Evolutionary conservation across 2,888 invertebrate species (phyloP).

Genomic region (Allophyes oxyacanthae): DNA sequence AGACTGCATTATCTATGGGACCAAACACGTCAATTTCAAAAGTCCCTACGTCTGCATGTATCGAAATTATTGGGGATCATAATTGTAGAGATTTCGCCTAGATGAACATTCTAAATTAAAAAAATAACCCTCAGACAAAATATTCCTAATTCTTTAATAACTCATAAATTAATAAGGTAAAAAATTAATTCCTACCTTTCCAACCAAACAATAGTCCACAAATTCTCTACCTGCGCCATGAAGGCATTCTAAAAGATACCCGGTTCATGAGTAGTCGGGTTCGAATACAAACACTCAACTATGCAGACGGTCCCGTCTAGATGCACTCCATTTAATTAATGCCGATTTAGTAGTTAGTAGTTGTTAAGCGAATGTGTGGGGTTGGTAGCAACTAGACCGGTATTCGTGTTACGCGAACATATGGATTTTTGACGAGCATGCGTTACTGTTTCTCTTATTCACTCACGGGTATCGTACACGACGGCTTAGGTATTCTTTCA

Average conservation of each 20-base stretch:
- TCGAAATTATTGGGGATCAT: too few relatives aligned
- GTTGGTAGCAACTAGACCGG: slow-evolving; percentile 18
- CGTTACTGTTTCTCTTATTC: too few relatives aligned
- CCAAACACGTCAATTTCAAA: too few relatives aligned
- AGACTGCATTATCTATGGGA: too few relatives aligned
- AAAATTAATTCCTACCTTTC: neutral
- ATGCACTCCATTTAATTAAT: slow-evolving; percentile 75
- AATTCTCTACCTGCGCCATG: slow-evolving; percentile 32
- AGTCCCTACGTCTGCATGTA: too few relatives aligned
- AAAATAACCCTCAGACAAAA: too few relatives aligned
- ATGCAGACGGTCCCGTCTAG: slow-evolving; percentile 70
- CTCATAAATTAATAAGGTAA: too few relatives aligned
- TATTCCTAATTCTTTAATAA: too few relatives aligned
- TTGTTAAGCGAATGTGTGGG: slow-evolving; percentile 44
- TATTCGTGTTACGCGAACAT: neutral
- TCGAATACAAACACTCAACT: slow-evolving; percentile 73
- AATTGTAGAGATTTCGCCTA: too few relatives aligned
- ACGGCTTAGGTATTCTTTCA: too few relatives aligned
- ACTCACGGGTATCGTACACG: too few relatives aligned
- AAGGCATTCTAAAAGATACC: slow-evolving; percentile 41
- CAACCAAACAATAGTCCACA: slow-evolving; percentile 12
- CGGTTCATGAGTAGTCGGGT: slow-evolving; percentile 60
- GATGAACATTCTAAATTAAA: too few relatives aligned
- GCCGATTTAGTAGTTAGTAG: slow-evolving; percentile 66
- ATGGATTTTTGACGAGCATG: neutral